Base-by-base conservation (phyloP, 2,113 vertebrate species). In the Picathartes gymnocephalus region DNA sequence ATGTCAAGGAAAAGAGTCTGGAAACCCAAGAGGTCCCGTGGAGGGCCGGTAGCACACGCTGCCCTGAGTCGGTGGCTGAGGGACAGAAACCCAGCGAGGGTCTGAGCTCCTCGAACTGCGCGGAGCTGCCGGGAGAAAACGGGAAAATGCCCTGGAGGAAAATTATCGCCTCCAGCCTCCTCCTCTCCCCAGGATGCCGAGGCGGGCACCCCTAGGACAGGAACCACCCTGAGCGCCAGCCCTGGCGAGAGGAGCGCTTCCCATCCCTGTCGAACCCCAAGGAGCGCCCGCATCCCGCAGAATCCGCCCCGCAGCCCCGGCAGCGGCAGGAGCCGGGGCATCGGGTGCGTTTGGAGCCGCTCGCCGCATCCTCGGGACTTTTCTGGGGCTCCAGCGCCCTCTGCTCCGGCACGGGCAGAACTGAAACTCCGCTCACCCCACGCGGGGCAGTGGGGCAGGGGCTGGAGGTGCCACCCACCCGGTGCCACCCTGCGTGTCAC, bases 371-470 rank as follows among this genome's bases (percentile, higher is more conserved):
- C 35, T 39, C 15, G 19, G 60, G 62, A 61, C 9, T 95, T 97
- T 82, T 5, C 21, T 71, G 69, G 48, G 89, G 71, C 95, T 97
- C 93, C 95, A 91, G 96, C 84, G 86, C 95, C 97, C 95, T 97
- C 94, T 96, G 87, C n/a, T 96, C 92, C 93, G 69, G 74, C 83
- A 48, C 2, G 42, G 82, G 18, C 86, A 91, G 93, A 94, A 90
- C 66, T 87, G 90, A 62, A 88, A 17, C 28, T 76, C 58, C 53
- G 57, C 81, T 81, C 68, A 1, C 39, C 77, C 62, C 11, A 2
- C 7, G 1, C 25, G 13, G 7, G 20, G 2, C 24, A 8, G 10
- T 8, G 86, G 76, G 31, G 22, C 5, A 30, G 5, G 51, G 62
- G 54, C 64, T 12, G 33, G 2, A 23, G 35, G 47, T 35, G 21